These are phyloP conservation scores for Catharus fuscescens DNA, from an alignment of 2,113 vertebrate species.

Conservation along the genomic window DNA sequence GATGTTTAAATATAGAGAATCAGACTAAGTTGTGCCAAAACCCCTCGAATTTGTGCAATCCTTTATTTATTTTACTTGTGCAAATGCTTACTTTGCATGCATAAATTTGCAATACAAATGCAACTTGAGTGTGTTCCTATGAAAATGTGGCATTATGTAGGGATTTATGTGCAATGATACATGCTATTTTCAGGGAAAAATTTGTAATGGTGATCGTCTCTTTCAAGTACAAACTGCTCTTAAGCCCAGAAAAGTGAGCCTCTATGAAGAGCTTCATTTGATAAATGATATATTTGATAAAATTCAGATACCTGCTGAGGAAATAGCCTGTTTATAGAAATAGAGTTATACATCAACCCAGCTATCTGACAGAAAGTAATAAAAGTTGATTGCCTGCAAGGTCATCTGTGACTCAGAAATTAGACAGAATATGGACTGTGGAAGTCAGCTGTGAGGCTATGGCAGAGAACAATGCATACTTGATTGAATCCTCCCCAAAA, in stretches of 20 bases:
- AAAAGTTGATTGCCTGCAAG: conserved; percentile 33
- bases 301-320: conserved; percentile 50
- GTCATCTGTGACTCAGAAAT: conserved; percentile 62
- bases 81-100: conserved; percentile 23
- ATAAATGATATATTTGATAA: conserved; percentile 48
- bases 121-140: not conserved
- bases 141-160: conserved; percentile 35
- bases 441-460: not conserved
- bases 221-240: conserved; percentile 17
- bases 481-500: conserved; percentile 7
- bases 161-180: conserved; percentile 20
- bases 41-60: not conserved
- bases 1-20: not conserved
- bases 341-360: conserved; percentile 48
- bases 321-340: conserved; percentile 62
- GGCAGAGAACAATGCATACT: conserved; percentile 10
- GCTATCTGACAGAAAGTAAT: conserved; percentile 40
- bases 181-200: not conserved
- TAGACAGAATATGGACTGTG: conserved; percentile 23
- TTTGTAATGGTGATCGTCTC: not conserved
- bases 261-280: conserved; percentile 24
- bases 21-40: not conserved
- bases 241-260: not conserved
- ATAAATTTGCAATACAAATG: conserved; percentile 44
- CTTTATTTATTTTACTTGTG: conserved; percentile 10